A percentile compares a stretch with the other conserved stretches of the same genome.
Evolutionary conservation across 2,797 vertebrate genomes (phyloP).

Genomic region (Urophycis tenuis): DNA sequence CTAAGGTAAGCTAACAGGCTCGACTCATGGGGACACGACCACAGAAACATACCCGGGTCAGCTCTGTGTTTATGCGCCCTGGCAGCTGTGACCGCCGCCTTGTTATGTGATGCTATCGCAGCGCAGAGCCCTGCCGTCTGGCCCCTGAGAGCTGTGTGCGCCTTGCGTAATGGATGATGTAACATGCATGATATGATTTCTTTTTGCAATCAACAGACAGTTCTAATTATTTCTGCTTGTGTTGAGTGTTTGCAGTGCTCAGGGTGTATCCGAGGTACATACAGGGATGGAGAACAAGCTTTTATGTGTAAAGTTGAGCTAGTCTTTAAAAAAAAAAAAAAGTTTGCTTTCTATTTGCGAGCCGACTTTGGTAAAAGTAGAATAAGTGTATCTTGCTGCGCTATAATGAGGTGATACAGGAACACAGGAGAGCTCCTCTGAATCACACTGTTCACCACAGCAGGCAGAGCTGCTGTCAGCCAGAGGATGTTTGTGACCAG

Average conservation of each 20-base stretch:
- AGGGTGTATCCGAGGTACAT: neutral
- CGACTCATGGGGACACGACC: neutral
- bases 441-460: neutral
- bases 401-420: neutral
- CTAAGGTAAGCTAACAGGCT: neutral
- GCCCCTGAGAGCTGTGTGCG: neutral
- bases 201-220: neutral
- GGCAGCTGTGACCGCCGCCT: neutral
- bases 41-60: neutral
- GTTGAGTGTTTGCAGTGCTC: neutral
- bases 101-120: neutral
- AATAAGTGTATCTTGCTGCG: neutral
- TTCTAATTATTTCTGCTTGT: neutral
- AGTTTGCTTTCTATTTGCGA: no score
- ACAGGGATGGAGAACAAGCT: neutral
- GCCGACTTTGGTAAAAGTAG: no score
- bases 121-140: no score
- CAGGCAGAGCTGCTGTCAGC: neutral
- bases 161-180: neutral
- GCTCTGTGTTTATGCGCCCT: neutral
- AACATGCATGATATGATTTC: neutral
- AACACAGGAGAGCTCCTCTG: neutral
- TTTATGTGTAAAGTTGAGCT: neutral
- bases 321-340: no score
- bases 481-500: neutral